Evolutionary conservation across 2,113 vertebrate species (phyloP).

Genomic region (Herpetotheres cachinnans): DNA sequence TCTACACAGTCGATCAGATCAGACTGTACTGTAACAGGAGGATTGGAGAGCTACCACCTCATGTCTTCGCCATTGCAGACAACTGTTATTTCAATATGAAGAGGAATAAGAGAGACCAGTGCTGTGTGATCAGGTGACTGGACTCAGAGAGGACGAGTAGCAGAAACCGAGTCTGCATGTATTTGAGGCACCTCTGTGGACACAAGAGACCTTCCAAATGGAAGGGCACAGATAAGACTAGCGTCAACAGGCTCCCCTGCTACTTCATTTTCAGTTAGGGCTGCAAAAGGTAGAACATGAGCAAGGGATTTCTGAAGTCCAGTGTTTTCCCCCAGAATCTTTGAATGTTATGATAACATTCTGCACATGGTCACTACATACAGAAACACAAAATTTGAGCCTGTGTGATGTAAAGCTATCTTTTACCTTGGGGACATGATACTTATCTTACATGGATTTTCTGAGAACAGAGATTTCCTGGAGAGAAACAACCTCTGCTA

Average conservation of each 20-base stretch:
- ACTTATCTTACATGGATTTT: neutral
- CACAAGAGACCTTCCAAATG: neutral
- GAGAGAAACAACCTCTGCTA: neutral
- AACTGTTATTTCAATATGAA: constrained; percentile 94
- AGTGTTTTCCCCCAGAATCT: neutral
- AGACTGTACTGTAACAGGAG: constrained; percentile 83
- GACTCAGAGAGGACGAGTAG: neutral
- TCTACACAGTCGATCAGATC: constrained; percentile 90
- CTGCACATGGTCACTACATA: neutral
- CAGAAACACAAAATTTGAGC: neutral
- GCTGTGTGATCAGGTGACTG: constrained; percentile 92
- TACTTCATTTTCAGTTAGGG: neutral
- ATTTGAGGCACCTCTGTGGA: neutral
- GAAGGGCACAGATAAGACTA: neutral
- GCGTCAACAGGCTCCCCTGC: neutral
- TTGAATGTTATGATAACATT: neutral
- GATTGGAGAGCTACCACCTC: constrained; percentile 89
- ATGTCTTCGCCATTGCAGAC: constrained; percentile 94
- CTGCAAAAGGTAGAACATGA: neutral
- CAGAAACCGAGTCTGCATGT: neutral
- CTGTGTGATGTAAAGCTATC: neutral
- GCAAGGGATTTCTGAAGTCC: neutral
- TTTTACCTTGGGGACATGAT: neutral
- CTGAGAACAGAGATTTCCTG: neutral
- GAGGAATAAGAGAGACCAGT: constrained; percentile 85